Conservation (phyloP, 2,888 invertebrate species). For the Lumbricus terrestris region DNA sequence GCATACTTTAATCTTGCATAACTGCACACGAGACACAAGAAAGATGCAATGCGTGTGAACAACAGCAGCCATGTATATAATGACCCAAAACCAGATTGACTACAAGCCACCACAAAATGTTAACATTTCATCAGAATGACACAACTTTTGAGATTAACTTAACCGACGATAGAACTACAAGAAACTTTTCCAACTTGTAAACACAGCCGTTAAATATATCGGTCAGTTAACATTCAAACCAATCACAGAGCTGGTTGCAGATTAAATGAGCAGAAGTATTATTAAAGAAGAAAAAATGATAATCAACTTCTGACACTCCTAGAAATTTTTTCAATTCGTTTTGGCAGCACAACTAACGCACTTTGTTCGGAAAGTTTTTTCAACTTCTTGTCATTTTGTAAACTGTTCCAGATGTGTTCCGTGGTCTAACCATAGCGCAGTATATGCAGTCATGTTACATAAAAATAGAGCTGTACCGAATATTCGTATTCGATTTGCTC, state of each 20-base stretch:
- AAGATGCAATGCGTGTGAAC: neutral
- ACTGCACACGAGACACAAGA: constrained; percentile 7
- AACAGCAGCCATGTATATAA: neutral
- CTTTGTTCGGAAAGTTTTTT: neutral
- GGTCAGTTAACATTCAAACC: neutral
- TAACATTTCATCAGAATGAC: neutral
- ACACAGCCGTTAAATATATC: neutral
- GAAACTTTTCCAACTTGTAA: neutral
- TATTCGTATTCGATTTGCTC: too few relatives aligned
- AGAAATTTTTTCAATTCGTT: neutral
- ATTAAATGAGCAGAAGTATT: neutral
- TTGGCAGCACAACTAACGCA: neutral
- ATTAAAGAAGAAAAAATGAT: neutral
- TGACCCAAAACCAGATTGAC: neutral
- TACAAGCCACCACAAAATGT: constrained; percentile 4
- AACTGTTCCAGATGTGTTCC: neutral
- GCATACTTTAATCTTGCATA: constrained; percentile 11
- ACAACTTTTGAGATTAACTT: neutral
- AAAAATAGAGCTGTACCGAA: too few relatives aligned
- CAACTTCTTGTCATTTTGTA: neutral
- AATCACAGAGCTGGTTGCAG: neutral
- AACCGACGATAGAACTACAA: neutral
- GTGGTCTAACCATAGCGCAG: neutral
- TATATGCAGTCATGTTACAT: neutral
- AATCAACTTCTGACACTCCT: neutral